phyloP scores from a whole-genome alignment of 2,113 vertebrate genomes.

The Neolamprologus hecqui region DNA sequence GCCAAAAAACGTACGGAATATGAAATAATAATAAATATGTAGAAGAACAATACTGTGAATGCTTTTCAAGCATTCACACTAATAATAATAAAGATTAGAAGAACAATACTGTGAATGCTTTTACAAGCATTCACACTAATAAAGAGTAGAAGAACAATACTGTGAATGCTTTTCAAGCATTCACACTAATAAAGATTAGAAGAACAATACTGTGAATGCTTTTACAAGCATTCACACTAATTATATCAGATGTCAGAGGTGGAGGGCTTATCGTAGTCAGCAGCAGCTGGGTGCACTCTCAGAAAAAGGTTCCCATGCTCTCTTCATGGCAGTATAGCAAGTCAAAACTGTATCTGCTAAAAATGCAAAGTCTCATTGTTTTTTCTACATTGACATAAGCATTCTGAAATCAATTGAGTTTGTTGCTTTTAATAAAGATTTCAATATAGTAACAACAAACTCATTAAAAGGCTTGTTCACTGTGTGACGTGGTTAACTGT shows the following conservation, averaged over 20 bases:
- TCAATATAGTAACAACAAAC: neutral
- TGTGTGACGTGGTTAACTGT: neutral
- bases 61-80: too few species aligned
- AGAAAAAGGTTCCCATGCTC: fast-evolving
- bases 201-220: too few species aligned
- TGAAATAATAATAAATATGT: too few species aligned
- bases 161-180: too few species aligned
- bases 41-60: too few species aligned
- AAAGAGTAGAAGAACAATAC: too few species aligned
- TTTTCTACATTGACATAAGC: neutral
- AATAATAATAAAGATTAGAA: too few species aligned
- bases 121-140: too few species aligned
- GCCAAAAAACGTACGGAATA: too few species aligned
- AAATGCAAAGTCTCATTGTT: neutral
- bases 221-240: too few species aligned
- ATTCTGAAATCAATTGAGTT: neutral
- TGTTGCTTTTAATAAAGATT: fast-evolving
- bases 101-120: too few species aligned
- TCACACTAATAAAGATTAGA: too few species aligned
- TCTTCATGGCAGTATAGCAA: neutral
- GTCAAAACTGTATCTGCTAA: neutral
- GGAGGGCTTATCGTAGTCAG: neutral
- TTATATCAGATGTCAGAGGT: neutral
- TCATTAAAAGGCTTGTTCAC: neutral
- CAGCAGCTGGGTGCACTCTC: neutral